A percentile compares a stretch with the other conserved stretches of the same genome.
These are phyloP conservation scores for Drosophila lowei DNA, from an alignment of 1,140 invertebrate species.

Conservation along the genomic window DNA sequence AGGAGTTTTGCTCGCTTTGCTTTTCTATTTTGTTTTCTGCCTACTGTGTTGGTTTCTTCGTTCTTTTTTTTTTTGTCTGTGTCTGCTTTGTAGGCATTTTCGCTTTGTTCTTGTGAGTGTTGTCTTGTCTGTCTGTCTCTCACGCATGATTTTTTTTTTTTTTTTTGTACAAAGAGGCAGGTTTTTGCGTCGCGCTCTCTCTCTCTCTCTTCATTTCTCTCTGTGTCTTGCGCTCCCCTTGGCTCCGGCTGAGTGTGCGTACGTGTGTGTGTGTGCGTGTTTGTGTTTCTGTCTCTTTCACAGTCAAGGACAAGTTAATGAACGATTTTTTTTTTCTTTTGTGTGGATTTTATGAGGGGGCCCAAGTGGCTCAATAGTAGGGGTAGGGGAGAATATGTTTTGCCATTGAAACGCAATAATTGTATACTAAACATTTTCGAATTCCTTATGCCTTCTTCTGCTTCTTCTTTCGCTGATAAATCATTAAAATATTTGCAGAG, in stretches of 20 bases:
- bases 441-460: neutral
- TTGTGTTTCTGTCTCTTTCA: conserved; percentile 60
- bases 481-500: conserved; percentile 19
- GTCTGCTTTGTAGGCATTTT: conserved; percentile 52
- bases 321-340: conserved; percentile 60
- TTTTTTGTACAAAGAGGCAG: conserved; percentile 55
- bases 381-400: conserved; percentile 17
- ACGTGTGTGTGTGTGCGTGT: conserved; percentile 10
- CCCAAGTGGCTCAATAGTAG: neutral
- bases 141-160: conserved; percentile 55
- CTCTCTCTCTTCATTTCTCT: conserved; percentile 23
- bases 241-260: conserved; percentile 11
- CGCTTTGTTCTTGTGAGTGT: conserved; percentile 33
- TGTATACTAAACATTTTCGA: conserved; percentile 3
- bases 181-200: conserved; percentile 36
- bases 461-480: too few species aligned
- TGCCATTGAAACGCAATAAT: conserved; percentile 11
- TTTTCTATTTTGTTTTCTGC: conserved; percentile 44
- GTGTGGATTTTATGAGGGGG: conserved; percentile 43
- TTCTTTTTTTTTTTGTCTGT: conserved; percentile 33
- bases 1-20: conserved; percentile 10
- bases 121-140: conserved; percentile 35
- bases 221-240: conserved; percentile 25
- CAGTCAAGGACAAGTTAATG: conserved; percentile 79
- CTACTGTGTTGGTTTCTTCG: conserved; percentile 8